Base-by-base conservation (phyloP, 2,888 invertebrate species). In the Rhingia rostrata region DNA sequence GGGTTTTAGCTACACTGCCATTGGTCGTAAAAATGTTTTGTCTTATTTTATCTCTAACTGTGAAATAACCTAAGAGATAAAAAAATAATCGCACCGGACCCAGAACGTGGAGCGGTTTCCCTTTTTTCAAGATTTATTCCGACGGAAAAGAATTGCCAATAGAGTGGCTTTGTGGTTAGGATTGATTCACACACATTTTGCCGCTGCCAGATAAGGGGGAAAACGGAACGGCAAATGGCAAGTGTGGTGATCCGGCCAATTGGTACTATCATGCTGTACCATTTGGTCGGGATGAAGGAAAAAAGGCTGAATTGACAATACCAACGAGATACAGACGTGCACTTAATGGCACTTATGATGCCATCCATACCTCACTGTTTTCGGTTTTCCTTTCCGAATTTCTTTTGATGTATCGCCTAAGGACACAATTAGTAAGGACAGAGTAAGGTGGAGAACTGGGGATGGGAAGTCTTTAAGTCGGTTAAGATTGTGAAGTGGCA, bases 81-180 rank as follows among this genome's bases (percentile, higher is more conserved):
- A 37, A 33, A 9, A 30, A 58, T 22, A 12, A 47, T 2, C 39
- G 7, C 1, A 37, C 37, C 45, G 35, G 45, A 54, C 53, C 53
- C 35, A 63, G 37, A 53, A 41, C 54, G 56, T 67, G 30, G 61
- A 33, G n/a, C 37, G 22, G 5, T 14, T 58, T 12, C 14, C 41
- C 10, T 41, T 54, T 41, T 14, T 66, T 67, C 6, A 45, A 66
- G 79, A 83, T 83, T 83, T 83, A 79, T 83, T 79, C 56, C 66
- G 32, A n/a, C n/a, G 51, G 41, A 63, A 22, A 39, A 54, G 12
- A 74, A 22, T n/a, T 63, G 30, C 47, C 64, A 64, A 58, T 64
- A 45, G 70, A 53, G 70, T 60, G 51, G 64, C 54, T 56, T 53
- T 60, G 63, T 33, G 63, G 69, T 51, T 33, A 51, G 63, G 58